phyloP scores from a whole-genome alignment of 1,140 invertebrate species.

The Pseudomyrmex flavicornis region DNA sequence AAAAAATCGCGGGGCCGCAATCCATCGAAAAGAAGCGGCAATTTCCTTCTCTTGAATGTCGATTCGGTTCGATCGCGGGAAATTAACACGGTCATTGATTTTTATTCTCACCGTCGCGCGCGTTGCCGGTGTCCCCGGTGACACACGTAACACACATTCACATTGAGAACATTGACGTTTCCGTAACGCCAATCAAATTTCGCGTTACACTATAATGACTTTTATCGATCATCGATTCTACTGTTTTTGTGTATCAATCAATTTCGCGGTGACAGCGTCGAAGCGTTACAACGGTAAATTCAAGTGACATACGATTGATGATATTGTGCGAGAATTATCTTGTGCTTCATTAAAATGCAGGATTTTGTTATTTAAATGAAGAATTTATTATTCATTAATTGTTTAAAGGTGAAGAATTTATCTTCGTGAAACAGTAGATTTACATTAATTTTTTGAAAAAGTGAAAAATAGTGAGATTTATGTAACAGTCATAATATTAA shows the following conservation, averaged over 20 bases:
- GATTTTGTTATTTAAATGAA: no score
- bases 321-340: neutral
- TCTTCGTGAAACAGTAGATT: no score
- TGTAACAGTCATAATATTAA: no score
- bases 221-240: neutral
- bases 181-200: constrained; percentile 36
- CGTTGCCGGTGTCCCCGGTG: no score
- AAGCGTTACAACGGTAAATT: constrained; percentile 30
- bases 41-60: neutral
- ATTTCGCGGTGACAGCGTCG: neutral
- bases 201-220: constrained; percentile 1
- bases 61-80: neutral
- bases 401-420: no score
- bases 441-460: no score
- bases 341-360: neutral
- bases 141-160: neutral
- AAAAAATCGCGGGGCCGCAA: neutral
- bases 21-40: neutral
- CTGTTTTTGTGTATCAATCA: constrained; percentile 31
- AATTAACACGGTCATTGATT: constrained; percentile 23
- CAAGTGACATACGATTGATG: constrained; percentile 1
- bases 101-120: constrained; percentile 4
- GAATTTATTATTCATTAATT: no score
- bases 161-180: constrained; percentile 13
- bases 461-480: no score